A percentile compares a stretch with the other conserved stretches of the same genome.
phyloP scores from a whole-genome alignment of 2,888 invertebrate species.

The Caenorhabditis sp. region DNA sequence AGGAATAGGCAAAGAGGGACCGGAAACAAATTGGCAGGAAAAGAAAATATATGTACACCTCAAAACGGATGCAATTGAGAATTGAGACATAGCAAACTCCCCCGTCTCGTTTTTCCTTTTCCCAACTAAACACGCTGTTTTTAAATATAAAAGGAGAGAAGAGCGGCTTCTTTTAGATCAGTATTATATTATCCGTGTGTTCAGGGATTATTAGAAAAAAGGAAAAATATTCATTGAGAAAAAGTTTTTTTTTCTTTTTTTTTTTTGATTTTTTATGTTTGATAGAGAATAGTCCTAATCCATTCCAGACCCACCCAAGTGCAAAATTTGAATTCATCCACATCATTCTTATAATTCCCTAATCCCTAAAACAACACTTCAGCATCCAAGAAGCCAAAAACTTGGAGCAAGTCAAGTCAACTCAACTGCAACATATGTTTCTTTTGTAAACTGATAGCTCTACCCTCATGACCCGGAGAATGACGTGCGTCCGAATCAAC shows the following conservation, averaged over 20 bases:
- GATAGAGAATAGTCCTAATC: no score
- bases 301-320: no score
- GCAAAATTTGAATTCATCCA: no score
- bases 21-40: slow-evolving; percentile 48
- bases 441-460: slow-evolving; percentile 9
- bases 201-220: no score
- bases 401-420: neutral
- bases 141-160: neutral
- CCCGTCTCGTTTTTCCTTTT: neutral
- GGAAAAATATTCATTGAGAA: no score
- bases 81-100: slow-evolving; percentile 27
- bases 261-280: no score
- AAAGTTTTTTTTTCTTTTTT: no score
- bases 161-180: slow-evolving; percentile 13
- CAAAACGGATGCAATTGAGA: slow-evolving; percentile 58
- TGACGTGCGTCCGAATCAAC: slow-evolving; percentile 3
- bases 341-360: neutral
- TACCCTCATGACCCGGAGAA: slow-evolving; percentile 3
- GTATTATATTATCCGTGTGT: no score
- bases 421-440: slow-evolving; percentile 6
- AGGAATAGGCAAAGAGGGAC: slow-evolving; percentile 15
- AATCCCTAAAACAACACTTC: no score
- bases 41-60: slow-evolving; percentile 33
- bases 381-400: no score
- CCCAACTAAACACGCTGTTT: neutral